Base-by-base conservation (phyloP, 1,140 invertebrate species). In the Matsumurasca onukii region DNA sequence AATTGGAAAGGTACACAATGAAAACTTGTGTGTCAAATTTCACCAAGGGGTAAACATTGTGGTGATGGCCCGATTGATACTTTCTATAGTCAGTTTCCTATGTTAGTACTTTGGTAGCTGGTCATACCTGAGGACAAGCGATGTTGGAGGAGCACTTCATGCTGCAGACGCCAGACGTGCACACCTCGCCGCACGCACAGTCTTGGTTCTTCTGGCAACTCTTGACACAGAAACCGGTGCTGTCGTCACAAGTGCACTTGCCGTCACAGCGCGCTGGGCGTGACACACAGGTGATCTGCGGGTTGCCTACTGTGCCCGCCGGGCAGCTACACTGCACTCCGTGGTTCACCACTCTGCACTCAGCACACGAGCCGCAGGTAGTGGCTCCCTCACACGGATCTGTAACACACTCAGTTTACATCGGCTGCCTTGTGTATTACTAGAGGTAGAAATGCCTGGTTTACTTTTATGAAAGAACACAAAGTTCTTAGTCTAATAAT, bases 251-350 rank as follows among this genome's bases (percentile, higher is more conserved):
- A 63, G 89, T 85, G 70, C 90, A 91, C 51, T 76, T 77, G 1
- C 83, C 83, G 77, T 91, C 82, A 75, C 91, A 89, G 73, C 87
- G 82, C 73, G 86, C 78, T 67, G 84, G 80, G 51, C 86, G 84
- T 77, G 87, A 86, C 22, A 83, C 82, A 72, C 93, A 95, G 70
- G 86, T 85, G 1, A 89, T 84, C 0, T 91, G 78, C 9, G 93
- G 91, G 79, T 95, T 91, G 31, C 93, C 93, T 30, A 91, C 84
- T 65, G 89, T 92, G 76, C 89, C 88, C 29, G 85, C 80, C 2
- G 92, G 88, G 75, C 94, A 97, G 73, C 86, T 91, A 75, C 94
- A 97, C 73, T 92, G 90, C 0, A 89, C 86, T 30, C 89, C 85
- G 73, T 95, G 92, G 78, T 93, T 91, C 30, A 90, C 84, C 1